Evolutionary conservation across 1,140 invertebrate species (phyloP), one percentile per base, ranked within the genome.

Genomic region (Halesus radiatus): DNA sequence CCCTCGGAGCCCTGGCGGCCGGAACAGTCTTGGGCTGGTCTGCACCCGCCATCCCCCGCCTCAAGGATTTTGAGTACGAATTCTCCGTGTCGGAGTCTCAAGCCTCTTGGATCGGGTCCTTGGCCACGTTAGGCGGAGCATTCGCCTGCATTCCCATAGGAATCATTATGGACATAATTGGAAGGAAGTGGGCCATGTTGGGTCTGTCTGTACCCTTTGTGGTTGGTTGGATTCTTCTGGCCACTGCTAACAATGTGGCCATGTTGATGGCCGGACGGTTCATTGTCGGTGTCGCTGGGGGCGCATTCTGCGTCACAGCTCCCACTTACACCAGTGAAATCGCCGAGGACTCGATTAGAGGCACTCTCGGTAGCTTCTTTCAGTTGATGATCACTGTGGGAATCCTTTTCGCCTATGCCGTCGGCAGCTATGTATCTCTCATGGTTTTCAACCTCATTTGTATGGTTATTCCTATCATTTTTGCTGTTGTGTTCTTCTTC

Each of bases 281-380:
- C 76, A 91, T 96, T 3, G 92, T 93, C 3, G 95, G 95, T 80
- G 83, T 95, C 3, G 92, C 92, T 13, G 92, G 92, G 58, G 96
- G 96, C 56, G 92, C 94, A 0, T 94, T 94, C 81, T 95, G 94
- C 79, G 93, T 95, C 1, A 93, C 93, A 0, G 94, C 93, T 0
- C 95, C 96, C 0, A 91, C 96, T 70, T 98, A 97, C 84, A 94
- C 94, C 0, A 94, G 94, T 23, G 96, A 97, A 89, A 95, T 95
- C 50, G 92, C 94, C 0, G 94, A 96, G 81, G 94, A 92, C 78
- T 90, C 92, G 7, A 94, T 96, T 80, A 90, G 96, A 50, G 96
- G 96, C 7, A 92, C 92, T 1, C 88, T 97, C 1, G 95, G 95
- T 5, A 94, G 94, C 20, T 94, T 93, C 81, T 95, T 95, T 81